Conservation (phyloP, 2,113 vertebrate species). For the Psilopogon haemacephalus region DNA sequence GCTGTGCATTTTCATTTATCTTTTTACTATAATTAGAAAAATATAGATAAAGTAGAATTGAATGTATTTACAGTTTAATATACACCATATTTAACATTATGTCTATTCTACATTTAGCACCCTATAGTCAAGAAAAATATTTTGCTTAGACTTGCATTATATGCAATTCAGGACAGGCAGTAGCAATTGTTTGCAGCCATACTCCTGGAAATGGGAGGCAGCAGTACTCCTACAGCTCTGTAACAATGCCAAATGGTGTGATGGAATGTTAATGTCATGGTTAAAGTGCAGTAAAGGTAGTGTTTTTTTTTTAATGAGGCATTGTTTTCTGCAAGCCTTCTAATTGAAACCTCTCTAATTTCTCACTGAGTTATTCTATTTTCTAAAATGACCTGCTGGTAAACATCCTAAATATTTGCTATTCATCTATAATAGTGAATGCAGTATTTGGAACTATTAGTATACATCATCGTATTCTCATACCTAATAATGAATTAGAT, state of each 20-base stretch:
- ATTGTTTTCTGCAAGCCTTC: neutral
- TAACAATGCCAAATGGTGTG: slow-evolving; percentile 46
- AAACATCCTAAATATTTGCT: neutral
- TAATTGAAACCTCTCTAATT: neutral
- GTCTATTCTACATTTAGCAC: no score
- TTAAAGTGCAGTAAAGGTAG: neutral
- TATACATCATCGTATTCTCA: neutral
- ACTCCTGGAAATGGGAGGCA: slow-evolving; percentile 46
- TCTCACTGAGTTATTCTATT: neutral
- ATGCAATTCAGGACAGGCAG: no score
- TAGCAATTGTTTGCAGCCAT: neutral
- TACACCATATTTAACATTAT: no score
- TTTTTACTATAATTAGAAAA: neutral
- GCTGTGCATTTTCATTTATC: neutral
- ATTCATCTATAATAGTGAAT: neutral
- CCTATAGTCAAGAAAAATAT: no score
- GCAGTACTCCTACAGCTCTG: neutral
- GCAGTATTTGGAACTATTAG: neutral
- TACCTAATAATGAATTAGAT: neutral
- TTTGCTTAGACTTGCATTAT: no score
- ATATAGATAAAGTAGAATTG: neutral
- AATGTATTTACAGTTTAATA: no score
- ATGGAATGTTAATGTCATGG: neutral
- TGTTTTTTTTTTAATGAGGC: neutral
- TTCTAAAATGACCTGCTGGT: neutral